Percentiles rank a stretch among this genome's conserved stretches.
phyloP scores from a whole-genome alignment of 2,113 vertebrate genomes.

The Procavia capensis region DNA sequence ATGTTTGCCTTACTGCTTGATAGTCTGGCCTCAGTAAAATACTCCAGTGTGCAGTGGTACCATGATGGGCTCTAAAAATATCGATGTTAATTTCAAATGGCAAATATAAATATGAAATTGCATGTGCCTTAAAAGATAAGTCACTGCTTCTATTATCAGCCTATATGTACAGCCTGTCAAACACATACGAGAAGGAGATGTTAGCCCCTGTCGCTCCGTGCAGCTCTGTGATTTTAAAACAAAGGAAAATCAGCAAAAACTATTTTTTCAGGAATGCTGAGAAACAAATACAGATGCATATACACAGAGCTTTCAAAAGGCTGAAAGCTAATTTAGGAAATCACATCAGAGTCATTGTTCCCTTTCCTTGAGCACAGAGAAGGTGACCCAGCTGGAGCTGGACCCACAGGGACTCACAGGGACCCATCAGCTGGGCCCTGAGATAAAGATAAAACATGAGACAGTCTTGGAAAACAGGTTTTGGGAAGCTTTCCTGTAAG shows the following conservation, averaged over 20 bases:
- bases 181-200: neutral
- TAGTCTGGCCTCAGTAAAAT: neutral
- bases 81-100: neutral
- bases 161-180: neutral
- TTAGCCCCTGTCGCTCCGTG: neutral
- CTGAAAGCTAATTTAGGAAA: neutral
- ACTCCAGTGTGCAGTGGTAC: neutral
- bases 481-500: too few species aligned
- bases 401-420: too few species aligned
- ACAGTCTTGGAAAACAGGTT: too few species aligned
- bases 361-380: too few species aligned
- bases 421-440: too few species aligned
- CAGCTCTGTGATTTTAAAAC: neutral
- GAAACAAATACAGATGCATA: neutral
- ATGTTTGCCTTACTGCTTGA: neutral
- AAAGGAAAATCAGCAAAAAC: neutral
- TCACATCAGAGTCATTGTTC: too few species aligned
- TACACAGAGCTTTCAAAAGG: neutral
- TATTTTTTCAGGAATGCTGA: neutral
- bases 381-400: too few species aligned
- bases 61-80: neutral
- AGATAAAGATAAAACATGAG: too few species aligned
- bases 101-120: neutral
- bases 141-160: neutral
- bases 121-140: neutral